Base-by-base conservation (phyloP, 2,113 vertebrate species). In the Pangasianodon gigas region DNA sequence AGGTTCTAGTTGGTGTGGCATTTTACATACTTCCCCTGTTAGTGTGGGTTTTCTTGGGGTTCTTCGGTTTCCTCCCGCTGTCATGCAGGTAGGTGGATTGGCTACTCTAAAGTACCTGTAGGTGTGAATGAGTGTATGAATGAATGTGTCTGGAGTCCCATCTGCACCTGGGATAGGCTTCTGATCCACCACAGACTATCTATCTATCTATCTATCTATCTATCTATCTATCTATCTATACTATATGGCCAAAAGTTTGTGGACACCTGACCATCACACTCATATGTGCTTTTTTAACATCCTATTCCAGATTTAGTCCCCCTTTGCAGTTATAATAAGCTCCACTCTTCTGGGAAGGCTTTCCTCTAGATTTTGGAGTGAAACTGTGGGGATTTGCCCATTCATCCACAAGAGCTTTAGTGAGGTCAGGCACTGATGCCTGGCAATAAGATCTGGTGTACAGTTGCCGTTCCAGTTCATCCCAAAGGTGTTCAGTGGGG, bases 141-240 rank as follows among this genome's bases (percentile, higher is more conserved):
- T 24, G 8, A 77, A 79, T 51, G 74, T n/a, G 44, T 48, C 24
- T 77, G 74, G 77, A 51, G 77, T 6, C 11, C 46, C 46, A 51
- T 29, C 24, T 9, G 32, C 29, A 69, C 11, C 10, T 60, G 58
- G 5, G 21, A 60, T 60, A 60, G 21, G 1, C 21, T 9, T 19
- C 21, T 60, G 58, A 60, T 60, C 58, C 58, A 60, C 21, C 2
- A 26, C 32, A 26, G 21, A 13, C 14, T 41, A 4, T 19, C 74
- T 52, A 80, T n/a, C 48, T 80, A 80, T 80, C 77, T 80, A 80
- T 79, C 75, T 79, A 79, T 79, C 75, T 79, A 79, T 79, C 75
- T 79, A 79, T 79, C 75, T 79, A 29, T 52, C 77, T 80, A 51
- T 51, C 21, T 21, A 29, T 11, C 10, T 13, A 67, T 67, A 6